Evolutionary conservation across 2,797 vertebrate genomes (phyloP), one percentile per base, ranked within the genome.

Genomic region (Clarias laeviceps): DNA sequence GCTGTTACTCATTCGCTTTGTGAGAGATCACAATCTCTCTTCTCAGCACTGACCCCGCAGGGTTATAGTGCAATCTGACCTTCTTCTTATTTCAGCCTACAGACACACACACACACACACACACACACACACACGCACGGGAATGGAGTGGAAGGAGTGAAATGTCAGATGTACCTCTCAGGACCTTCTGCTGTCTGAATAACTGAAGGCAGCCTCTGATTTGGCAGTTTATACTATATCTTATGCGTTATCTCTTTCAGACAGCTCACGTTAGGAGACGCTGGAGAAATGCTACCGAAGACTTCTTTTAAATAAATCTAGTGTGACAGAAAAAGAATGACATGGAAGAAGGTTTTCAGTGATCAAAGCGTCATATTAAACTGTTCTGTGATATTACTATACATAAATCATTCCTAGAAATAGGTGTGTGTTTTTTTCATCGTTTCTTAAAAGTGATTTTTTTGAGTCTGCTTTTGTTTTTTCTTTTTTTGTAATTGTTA

Each of bases 151-250:
- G 69, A 87, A 61, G 80, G 56, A 86, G 72, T 57, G 68, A 89
- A 86, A 90, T 87, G 87, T 73, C 78, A 72, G 57, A 85, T 82
- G 80, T 87, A 73, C 80, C 80, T 87, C 79, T 70, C 66, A 78
- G 84, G 82, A 74, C 77, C 56, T 69, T 74, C 65, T 1, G 82
- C 77, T 87, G 77, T 85, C 84, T 68, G 83, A 82, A 83, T 87
- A 85, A 87, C 77, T 86, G 88, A 87, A 88, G 78, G n/a, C 85
- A 68, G 56, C 82, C 29, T 57, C 86, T 64, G 80, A 82, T 80
- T 80, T 79, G 70, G 50, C 82, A 80, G 72, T 82, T 89, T 72
- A 73, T 65, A 76, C 82, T 87, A 83, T 84, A 87, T 80, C 68
- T 86, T 69, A 68, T 73, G 76, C 77, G 84, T 84, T 84, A 86